phyloP scores from a whole-genome alignment of 2,113 vertebrate genomes.

The Ariopsis seemanni region DNA sequence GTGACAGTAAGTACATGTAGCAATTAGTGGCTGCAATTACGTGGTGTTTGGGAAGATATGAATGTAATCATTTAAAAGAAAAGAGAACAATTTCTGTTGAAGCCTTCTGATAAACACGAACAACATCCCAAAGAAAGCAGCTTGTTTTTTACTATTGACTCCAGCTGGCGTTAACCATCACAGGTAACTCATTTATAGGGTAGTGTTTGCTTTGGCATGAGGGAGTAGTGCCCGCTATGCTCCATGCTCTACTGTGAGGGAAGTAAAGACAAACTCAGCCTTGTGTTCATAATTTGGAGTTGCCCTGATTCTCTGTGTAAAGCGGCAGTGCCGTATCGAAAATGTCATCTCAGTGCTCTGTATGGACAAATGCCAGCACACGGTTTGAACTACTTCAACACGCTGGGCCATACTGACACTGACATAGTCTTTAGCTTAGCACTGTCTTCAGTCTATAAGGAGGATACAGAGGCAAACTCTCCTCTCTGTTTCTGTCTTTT shows the following conservation, averaged over 20 bases:
- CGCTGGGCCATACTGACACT: slow-evolving; percentile 45
- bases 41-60: not conserved
- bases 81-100: not conserved
- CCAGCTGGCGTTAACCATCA: slow-evolving; percentile 9
- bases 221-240: slow-evolving; percentile 6
- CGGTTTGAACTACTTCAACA: slow-evolving; percentile 46
- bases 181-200: slow-evolving; percentile 30
- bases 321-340: slow-evolving; percentile 4
- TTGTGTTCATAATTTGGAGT: slow-evolving; percentile 41
- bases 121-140: not conserved
- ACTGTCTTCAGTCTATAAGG: slow-evolving; percentile 35
- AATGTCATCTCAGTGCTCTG: slow-evolving; percentile 37
- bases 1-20: not conserved
- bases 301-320: slow-evolving; percentile 20
- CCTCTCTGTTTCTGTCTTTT: slow-evolving; percentile 41
- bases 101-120: not conserved
- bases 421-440: slow-evolving; percentile 42
- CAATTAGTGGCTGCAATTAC: slow-evolving; percentile 6
- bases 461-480: slow-evolving; percentile 43
- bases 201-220: slow-evolving; percentile 35
- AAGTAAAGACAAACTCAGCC: slow-evolving; percentile 39
- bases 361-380: slow-evolving; percentile 48
- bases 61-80: not conserved
- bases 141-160: not conserved
- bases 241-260: slow-evolving; percentile 6